phyloP scores from a whole-genome alignment of 2,797 vertebrate genomes.

The Semotilus atromaculatus region DNA sequence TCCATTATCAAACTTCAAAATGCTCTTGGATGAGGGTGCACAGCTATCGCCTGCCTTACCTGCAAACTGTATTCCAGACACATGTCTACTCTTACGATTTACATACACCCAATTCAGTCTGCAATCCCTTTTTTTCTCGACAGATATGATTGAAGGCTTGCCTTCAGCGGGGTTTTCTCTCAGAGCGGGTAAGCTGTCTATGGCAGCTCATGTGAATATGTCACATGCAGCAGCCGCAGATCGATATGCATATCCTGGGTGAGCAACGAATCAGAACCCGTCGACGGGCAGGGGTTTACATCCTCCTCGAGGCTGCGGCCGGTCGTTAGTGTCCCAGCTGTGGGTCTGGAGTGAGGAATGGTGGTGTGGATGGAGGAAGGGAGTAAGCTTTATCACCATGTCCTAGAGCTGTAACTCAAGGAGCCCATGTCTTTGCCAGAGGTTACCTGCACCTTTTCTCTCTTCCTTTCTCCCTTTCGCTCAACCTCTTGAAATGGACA shows the following conservation, averaged over 20 bases:
- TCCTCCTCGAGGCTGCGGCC: conserved; percentile 62
- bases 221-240: conserved; percentile 68
- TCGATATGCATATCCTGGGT: conserved; percentile 4
- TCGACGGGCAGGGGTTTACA: conserved; percentile 44
- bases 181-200: conserved; percentile 70
- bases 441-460: not conserved
- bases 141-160: conserved; percentile 71
- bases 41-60: not conserved
- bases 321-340: conserved; percentile 65
- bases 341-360: conserved; percentile 50
- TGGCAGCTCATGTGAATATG: conserved; percentile 73
- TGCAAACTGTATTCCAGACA: conserved; percentile 56
- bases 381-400: conserved; percentile 39
- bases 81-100: conserved; percentile 58
- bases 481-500: not conserved
- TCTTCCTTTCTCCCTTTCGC: not conserved
- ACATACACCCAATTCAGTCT: conserved; percentile 61
- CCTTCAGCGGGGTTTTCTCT: conserved; percentile 64
- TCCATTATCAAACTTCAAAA: not conserved
- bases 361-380: conserved; percentile 42
- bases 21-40: not conserved
- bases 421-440: conserved; percentile 16
- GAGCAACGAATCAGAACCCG: not conserved
- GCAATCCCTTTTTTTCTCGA: conserved; percentile 54
- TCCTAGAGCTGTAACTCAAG: conserved; percentile 34